Evolutionary conservation across 2,113 vertebrate genomes (phyloP).

Genomic region (Lathamus discolor): DNA sequence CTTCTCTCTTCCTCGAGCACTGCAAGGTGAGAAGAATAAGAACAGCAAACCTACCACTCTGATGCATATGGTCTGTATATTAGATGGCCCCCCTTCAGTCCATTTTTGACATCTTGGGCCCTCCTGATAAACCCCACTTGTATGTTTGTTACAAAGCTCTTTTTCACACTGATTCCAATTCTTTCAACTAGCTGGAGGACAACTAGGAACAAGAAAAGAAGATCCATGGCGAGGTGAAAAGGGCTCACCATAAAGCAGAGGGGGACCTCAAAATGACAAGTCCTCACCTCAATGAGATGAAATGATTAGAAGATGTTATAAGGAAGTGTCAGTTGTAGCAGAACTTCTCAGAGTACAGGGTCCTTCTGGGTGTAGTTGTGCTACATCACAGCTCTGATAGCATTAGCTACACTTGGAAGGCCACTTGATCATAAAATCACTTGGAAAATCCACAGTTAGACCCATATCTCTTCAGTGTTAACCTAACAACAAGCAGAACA

Average conservation of each 20-base stretch:
- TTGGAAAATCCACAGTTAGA: neutral
- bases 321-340: slow-evolving; percentile 35
- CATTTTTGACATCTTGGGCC: neutral
- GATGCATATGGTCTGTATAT: neutral
- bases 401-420: neutral
- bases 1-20: slow-evolving; percentile 31
- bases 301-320: slow-evolving; percentile 71
- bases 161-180: neutral
- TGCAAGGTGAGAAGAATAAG: slow-evolving; percentile 47
- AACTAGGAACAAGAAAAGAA: slow-evolving; percentile 77
- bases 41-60: slow-evolving; percentile 34
- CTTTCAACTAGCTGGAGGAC: slow-evolving; percentile 62
- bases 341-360: neutral
- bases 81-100: neutral
- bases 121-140: neutral
- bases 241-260: slow-evolving; percentile 70
- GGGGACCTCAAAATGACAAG: slow-evolving; percentile 73
- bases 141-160: neutral
- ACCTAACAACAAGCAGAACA: neutral
- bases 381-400: neutral
- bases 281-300: slow-evolving; percentile 71
- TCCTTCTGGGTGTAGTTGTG: neutral
- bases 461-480: neutral
- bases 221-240: slow-evolving; percentile 73
- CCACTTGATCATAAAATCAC: neutral